Conservation (phyloP, 2,113 vertebrate species). For the Pardalotus punctatus region DNA sequence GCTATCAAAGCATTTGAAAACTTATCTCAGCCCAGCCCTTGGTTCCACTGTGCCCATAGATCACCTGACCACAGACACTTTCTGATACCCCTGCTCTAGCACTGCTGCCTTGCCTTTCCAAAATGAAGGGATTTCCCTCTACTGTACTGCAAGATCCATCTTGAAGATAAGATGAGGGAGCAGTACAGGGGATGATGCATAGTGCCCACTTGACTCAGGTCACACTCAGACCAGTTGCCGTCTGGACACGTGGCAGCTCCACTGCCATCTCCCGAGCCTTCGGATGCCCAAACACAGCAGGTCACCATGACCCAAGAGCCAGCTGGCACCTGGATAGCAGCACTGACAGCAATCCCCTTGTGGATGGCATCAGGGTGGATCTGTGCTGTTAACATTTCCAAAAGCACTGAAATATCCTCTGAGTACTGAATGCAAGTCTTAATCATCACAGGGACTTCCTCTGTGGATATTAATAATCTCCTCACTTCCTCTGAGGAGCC, state of each 20-base stretch:
- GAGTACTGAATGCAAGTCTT: not conserved
- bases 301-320: not conserved
- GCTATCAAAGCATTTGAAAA: not conserved
- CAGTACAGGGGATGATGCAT: not conserved
- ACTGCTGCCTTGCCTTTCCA: not conserved
- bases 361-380: not conserved
- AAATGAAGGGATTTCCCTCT: not conserved
- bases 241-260: not conserved
- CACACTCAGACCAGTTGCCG: not conserved
- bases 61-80: not conserved
- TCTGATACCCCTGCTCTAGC: not conserved
- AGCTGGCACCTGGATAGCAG: not conserved
- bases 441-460: constrained; percentile 27
- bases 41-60: not conserved
- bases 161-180: not conserved
- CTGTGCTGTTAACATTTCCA: not conserved
- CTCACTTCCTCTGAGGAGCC: not conserved
- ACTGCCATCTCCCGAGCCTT: not conserved
- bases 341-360: not conserved
- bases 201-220: not conserved
- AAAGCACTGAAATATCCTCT: not conserved
- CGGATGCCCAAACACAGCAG: not conserved
- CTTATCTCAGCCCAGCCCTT: not conserved
- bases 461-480: constrained; percentile 11
- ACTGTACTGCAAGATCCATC: not conserved